phyloP scores from a whole-genome alignment of 1,140 invertebrate species.

The Olivierus martensii region DNA sequence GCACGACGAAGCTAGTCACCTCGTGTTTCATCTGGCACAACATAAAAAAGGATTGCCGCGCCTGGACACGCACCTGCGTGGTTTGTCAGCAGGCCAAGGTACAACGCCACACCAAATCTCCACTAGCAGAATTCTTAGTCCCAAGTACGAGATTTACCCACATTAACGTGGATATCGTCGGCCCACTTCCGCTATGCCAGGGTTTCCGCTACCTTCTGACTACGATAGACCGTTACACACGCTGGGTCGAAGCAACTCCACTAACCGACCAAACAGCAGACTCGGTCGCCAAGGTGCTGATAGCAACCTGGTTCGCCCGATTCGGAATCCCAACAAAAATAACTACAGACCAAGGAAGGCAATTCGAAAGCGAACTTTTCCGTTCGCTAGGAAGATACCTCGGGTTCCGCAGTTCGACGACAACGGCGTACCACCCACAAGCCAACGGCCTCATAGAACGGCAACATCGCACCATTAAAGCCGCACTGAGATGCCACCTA shows the following conservation, averaged over 20 bases:
- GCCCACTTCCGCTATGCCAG: slow-evolving; percentile 28
- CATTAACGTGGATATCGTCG: slow-evolving; percentile 37
- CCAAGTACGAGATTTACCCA: slow-evolving; percentile 24
- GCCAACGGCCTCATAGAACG: slow-evolving; percentile 28
- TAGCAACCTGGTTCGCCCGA: slow-evolving; percentile 25
- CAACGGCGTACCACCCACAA: slow-evolving; percentile 21
- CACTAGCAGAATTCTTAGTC: slow-evolving; percentile 4
- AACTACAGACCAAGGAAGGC: slow-evolving; percentile 31
- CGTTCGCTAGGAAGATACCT: slow-evolving; percentile 9
- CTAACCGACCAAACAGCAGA: slow-evolving; percentile 27
- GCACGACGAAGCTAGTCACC: slow-evolving; percentile 3
- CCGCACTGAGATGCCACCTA: slow-evolving; percentile 16
- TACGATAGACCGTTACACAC: slow-evolving; percentile 31
- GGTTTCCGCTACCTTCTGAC: slow-evolving; percentile 31
- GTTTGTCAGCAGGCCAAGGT: slow-evolving; percentile 13
- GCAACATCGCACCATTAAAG: slow-evolving; percentile 29
- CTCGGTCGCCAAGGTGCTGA: slow-evolving; percentile 25
- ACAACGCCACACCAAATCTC: slow-evolving; percentile 6
- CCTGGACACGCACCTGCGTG: neutral
- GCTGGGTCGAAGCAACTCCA: slow-evolving; percentile 32
- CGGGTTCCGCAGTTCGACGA: neutral
- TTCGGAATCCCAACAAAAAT: slow-evolving; percentile 24
- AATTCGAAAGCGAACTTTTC: slow-evolving; percentile 30
- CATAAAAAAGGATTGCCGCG: slow-evolving; percentile 2
- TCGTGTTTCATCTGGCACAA: slow-evolving; percentile 9